A percentile compares a stretch with the other conserved stretches of the same genome.
Conservation (phyloP, 2,113 vertebrate species). For the Sebastes schlegelii region DNA sequence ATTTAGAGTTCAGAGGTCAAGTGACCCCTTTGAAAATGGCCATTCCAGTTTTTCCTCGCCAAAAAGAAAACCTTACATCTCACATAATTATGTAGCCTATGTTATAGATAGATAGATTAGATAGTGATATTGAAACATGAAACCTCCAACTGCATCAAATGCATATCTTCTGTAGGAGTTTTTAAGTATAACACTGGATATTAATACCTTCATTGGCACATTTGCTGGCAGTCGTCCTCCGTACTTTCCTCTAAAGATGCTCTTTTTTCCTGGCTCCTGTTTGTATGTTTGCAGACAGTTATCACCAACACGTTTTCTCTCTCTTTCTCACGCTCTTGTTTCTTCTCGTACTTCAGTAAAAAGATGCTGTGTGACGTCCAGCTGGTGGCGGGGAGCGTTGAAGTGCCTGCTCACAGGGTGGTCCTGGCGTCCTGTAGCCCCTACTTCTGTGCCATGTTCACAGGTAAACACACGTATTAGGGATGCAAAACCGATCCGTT, state of each 20-base stretch:
- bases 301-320: not conserved
- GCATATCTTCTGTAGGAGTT: not conserved
- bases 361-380: conserved; percentile 95
- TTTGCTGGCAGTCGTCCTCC: not conserved
- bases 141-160: not conserved
- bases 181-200: not conserved
- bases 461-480: conserved; percentile 83
- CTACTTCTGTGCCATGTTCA: conserved; percentile 99
- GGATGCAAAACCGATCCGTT: too few species aligned
- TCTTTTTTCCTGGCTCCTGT: not conserved
- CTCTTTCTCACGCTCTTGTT: not conserved
- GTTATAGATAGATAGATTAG: not conserved
- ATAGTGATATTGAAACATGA: not conserved
- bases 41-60: too few species aligned
- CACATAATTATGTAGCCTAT: too few species aligned
- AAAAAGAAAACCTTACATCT: not conserved
- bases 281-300: not conserved
- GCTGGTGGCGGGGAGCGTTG: conserved; percentile 91
- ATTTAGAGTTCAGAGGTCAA: too few species aligned
- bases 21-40: too few species aligned
- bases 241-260: not conserved
- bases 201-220: not conserved
- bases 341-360: conserved; percentile 84
- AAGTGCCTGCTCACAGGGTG: conserved; percentile 94
- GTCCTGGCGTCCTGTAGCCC: conserved; percentile 96